Evolutionary conservation across 2,113 vertebrate genomes (phyloP).

Genomic region (Caretta caretta): DNA sequence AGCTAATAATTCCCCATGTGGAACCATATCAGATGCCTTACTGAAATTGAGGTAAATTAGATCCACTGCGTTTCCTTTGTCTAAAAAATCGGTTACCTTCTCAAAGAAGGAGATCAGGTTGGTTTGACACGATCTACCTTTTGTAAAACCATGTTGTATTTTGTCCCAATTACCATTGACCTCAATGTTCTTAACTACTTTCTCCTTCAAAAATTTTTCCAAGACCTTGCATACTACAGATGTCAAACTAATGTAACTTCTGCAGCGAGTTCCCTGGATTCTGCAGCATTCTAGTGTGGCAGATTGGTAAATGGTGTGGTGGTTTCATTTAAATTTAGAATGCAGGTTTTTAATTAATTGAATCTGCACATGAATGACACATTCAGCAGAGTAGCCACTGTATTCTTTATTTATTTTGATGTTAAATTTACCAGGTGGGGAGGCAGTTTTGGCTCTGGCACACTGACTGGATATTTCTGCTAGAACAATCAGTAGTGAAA

Average conservation of each 20-base stretch:
- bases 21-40: too few relatives aligned
- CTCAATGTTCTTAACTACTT: too few relatives aligned
- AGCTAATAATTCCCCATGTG: too few relatives aligned
- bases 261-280: not conserved
- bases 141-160: too few relatives aligned
- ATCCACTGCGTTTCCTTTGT: too few relatives aligned
- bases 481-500: not conserved
- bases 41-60: too few relatives aligned
- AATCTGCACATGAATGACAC: not conserved
- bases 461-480: not conserved
- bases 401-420: not conserved
- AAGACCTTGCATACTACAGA: too few relatives aligned
- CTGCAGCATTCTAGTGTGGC: not conserved
- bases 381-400: not conserved
- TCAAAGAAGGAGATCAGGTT: too few relatives aligned
- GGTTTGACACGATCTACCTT: too few relatives aligned
- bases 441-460: not conserved
- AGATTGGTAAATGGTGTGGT: not conserved
- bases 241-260: not conserved
- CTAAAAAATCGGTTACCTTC: too few relatives aligned
- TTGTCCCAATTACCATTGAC: too few relatives aligned
- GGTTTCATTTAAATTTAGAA: not conserved
- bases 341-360: not conserved
- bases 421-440: not conserved
- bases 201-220: too few relatives aligned